Conservation (phyloP, 1,140 invertebrate genomes). For the Dendrolimus punctatus region DNA sequence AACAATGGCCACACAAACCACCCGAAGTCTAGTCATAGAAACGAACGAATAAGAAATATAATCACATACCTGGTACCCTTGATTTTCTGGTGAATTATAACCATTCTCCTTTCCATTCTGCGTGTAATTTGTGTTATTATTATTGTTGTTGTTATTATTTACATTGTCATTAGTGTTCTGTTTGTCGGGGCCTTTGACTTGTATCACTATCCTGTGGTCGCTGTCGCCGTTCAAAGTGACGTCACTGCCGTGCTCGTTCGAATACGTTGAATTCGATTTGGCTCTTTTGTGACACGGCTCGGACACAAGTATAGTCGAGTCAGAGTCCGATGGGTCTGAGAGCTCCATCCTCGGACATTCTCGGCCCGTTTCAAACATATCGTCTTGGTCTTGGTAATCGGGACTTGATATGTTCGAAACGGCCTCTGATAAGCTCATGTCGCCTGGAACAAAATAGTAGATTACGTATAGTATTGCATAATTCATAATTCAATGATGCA, state of each 20-base stretch:
- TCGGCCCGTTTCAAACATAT: constrained; percentile 73
- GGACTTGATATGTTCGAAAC: constrained; percentile 91
- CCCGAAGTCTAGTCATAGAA: too few relatives aligned
- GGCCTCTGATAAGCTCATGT: constrained; percentile 84
- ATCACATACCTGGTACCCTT: constrained; percentile 54
- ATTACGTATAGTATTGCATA: too few relatives aligned
- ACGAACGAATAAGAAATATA: too few relatives aligned
- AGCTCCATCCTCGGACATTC: constrained; percentile 86
- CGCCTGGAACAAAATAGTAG: constrained; percentile 55
- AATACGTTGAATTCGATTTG: constrained; percentile 63
- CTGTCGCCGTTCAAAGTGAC: constrained; percentile 73
- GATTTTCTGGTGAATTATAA: constrained; percentile 49
- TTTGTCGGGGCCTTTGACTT: constrained; percentile 83
- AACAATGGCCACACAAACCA: too few relatives aligned
- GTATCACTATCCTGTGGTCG: constrained; percentile 83
- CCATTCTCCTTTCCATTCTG: constrained; percentile 61
- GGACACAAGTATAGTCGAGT: constrained; percentile 84
- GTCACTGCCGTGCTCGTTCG: constrained; percentile 57
- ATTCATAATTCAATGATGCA: too few relatives aligned
- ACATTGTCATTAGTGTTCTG: constrained; percentile 56
- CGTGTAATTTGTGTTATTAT: constrained; percentile 41
- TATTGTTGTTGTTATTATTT: constrained; percentile 47
- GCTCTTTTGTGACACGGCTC: constrained; percentile 80
- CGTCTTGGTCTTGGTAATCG: constrained; percentile 84
- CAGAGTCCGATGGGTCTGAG: constrained; percentile 89